Conservation (phyloP, 1,140 invertebrate species). For the Helicorthomorpha holstii region DNA sequence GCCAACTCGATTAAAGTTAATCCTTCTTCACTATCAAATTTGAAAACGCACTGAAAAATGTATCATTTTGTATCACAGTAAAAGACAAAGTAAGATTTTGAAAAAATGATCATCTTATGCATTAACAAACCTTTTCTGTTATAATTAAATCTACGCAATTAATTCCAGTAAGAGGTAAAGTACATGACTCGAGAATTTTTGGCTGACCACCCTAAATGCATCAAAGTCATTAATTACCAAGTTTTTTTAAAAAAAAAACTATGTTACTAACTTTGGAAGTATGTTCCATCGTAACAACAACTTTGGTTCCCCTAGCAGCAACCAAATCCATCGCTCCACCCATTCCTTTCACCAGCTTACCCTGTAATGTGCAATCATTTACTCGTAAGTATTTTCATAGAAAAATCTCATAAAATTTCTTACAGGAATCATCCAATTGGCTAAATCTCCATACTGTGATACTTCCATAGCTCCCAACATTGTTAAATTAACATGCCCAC, state of each 20-base stretch:
- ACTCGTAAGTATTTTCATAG: neutral
- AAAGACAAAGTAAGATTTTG: neutral
- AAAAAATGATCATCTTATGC: constrained; percentile 1
- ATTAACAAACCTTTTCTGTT: constrained; percentile 67
- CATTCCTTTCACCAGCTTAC: constrained; percentile 96
- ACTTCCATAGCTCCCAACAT: constrained; percentile 98
- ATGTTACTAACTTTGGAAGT: constrained; percentile 42
- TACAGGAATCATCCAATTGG: constrained; percentile 99
- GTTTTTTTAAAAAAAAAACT: too few species aligned
- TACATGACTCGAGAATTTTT: constrained; percentile 81
- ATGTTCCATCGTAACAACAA: constrained; percentile 97
- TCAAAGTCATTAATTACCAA: neutral
- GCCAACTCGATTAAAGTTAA: constrained; percentile 57
- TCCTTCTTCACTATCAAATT: constrained; percentile 62
- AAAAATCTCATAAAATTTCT: constrained; percentile 25
- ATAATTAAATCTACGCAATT: constrained; percentile 91
- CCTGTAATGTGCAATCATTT: constrained; percentile 34
- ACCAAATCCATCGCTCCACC: constrained; percentile 99
- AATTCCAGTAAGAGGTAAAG: constrained; percentile 86
- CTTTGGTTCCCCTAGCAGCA: constrained; percentile 64
- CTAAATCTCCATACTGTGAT: constrained; percentile 85
- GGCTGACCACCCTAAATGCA: constrained; percentile 48
- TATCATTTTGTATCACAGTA: constrained; percentile 5
- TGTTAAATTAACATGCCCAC: constrained; percentile 88
- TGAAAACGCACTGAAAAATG: constrained; percentile 62